Conservation (phyloP, 2,888 invertebrate species). For the Acronicta aceris region DNA sequence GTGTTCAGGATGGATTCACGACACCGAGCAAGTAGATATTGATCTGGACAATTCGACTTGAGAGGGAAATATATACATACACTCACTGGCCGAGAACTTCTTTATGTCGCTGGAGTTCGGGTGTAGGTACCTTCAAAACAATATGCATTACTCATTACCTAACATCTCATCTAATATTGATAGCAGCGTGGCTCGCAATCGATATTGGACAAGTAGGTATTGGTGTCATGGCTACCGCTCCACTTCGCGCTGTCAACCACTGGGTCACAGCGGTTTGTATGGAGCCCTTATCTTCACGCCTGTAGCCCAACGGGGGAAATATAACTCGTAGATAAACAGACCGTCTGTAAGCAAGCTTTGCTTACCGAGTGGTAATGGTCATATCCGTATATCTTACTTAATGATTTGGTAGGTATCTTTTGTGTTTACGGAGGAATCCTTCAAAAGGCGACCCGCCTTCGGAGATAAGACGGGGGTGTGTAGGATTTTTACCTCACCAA, state of each 20-base stretch:
- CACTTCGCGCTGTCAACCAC: conserved; percentile 32
- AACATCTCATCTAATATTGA: conserved; percentile 12
- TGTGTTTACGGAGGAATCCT: too few species aligned
- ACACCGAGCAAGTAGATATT: too few species aligned
- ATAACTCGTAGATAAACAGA: conserved; percentile 26
- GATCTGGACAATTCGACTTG: too few species aligned
- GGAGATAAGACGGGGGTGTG: too few species aligned
- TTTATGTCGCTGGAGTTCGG: too few species aligned
- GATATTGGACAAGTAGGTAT: conserved; percentile 53
- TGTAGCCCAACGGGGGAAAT: conserved; percentile 22
- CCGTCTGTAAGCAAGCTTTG: not conserved
- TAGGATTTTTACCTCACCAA: too few species aligned
- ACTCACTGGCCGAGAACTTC: too few species aligned
- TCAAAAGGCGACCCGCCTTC: too few species aligned
- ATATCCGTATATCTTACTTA: too few species aligned
- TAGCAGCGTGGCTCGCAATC: conserved; percentile 31
- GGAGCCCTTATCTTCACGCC: conserved; percentile 42
- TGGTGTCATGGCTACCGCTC: conserved; percentile 49
- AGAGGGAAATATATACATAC: too few species aligned
- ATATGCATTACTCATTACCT: conserved; percentile 13
- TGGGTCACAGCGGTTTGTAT: conserved; percentile 44
- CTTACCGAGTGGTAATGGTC: not conserved
- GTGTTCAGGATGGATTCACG: too few species aligned
- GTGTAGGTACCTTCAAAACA: not conserved
- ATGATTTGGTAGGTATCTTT: too few species aligned